Base-by-base conservation (phyloP, 2,888 invertebrate genomes). In the Eilema depressum region DNA sequence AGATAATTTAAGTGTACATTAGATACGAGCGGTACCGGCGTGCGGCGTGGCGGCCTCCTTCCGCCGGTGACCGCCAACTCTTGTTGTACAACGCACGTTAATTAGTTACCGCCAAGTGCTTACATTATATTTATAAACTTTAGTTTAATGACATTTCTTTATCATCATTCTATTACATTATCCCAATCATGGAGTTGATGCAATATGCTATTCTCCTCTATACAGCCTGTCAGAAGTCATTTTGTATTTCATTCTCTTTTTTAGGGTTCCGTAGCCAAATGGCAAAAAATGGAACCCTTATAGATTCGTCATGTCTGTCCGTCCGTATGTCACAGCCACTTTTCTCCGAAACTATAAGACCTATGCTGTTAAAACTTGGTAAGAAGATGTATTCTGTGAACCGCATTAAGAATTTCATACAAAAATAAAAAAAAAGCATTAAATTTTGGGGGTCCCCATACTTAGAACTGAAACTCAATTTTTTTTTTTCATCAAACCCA, bases 1-100 rank as follows among this genome's bases (percentile, higher is more conserved):
- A 88, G 84, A 89, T 91, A 89, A 92, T 91, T 92, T 91, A 86
- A 90, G 88, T 86, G 86, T 86, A 85, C 85, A 83, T 86, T 86
- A 82, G 83, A 78, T 79, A 73, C 78, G 75, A 83, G 83, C 80
- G 80, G 83, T 80, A 83, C 76, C 82, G 79, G 70, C 71, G 80
- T 77, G 66, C 65, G 73, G 85, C 86, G 87, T 86, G 79, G 75
- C 84, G 88, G 88, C 88, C 89, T 88, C 87, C 79, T 85, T 88
- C 78, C 73, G 74, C 69, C 71, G 65, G 72, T 75, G 69, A 74
- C 75, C 73, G 75, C 71, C 68, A 73, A 63, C 66, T 77, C 75
- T 81, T 74, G 77, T 82, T 75, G 76, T 68, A 76, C 72, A 70
- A 78, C 75, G 73, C 73, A 64, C 53, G 75, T 75, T 83, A 80